Base-by-base conservation (phyloP, 2,113 vertebrate species). In the Scomber scombrus region DNA sequence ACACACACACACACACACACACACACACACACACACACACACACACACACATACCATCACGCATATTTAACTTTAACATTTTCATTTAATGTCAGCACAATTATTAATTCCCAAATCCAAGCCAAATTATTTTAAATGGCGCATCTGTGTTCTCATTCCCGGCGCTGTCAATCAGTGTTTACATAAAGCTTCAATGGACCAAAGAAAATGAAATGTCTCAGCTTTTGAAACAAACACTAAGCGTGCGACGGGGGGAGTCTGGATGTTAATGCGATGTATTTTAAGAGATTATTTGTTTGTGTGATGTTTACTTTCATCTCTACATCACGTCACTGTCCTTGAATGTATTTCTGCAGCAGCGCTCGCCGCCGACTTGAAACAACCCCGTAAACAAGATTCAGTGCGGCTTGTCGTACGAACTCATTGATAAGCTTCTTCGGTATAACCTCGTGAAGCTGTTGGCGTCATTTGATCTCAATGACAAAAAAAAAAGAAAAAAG, bases 71-170 rank as follows among this genome's bases (percentile, higher is more conserved):
- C 80, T 31, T 31, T 19, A 75, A 71, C 72, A 69, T 84, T 85
- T 90, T 57, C 51, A 43, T 63, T 62, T 71, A 47, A 82, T 52
- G 56, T 69, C 64, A 65, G 21, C 31, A 26, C 81, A 78, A 82
- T 84, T 72, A 60, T 58, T 52, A 29, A 83, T 72, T 72, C 54
- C 7, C 15, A 75, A 62, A 80, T 68, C 45, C 21, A 70, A 74
- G 67, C 43, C 19, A 67, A 76, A 77, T 76, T 40, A 49, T 79
- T 79, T 70, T 52, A 82, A 80, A 82, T 57, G 75, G 57, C 65
- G 80, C 76, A 62, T 61, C 47, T 21, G 47, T 49, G 23, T 70
- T 19, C 21, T 60, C 84, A 80, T 80, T 52, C 62, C 60, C 51
- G 61, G 23, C 0, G 3, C 49, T 64, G 60, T 60, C 16, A 65